Evolutionary conservation across 23 tunicate genomes (phyloP), one percentile per base, ranked within the genome.

Genomic region (Ascidia mentula): DNA sequence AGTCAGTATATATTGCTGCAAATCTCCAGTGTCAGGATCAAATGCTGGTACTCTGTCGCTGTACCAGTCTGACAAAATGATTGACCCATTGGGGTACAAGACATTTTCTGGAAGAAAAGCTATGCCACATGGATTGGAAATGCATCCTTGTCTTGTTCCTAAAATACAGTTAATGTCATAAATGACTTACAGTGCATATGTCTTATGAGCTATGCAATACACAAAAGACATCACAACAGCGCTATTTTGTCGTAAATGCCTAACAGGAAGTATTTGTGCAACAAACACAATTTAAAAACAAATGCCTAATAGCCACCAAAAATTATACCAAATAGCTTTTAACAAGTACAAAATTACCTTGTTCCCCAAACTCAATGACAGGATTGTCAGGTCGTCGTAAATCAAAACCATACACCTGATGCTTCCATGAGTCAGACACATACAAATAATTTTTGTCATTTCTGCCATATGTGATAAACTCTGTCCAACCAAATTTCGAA

Each of bases 111-210:
- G 45, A n/a, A 85, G 33, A 60, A 69, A 86, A 37, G 83, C 75
- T 13, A 86, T 81, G 18, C 90, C 90, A 72, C 84, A 79, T 30
- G 90, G 90, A 60, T 86, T 79, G 36, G 46, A 59, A 34, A 86
- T 36, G 18, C 79, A 78, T 26, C 90, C 84, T 6, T 86, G 65
- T 20, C 13, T 53, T 6, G 65, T 20, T 28, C 65, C 65, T 53
- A 9, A 20, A 38, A 40, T 8, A 65, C 72, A 65, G n/a, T n/a
- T n/a, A n/a, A n/a, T n/a, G n/a, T n/a, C n/a, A n/a, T n/a, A n/a
- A n/a, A n/a, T n/a, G n/a, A n/a, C n/a, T n/a, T n/a, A n/a, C n/a
- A n/a, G n/a, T n/a, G n/a, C n/a, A n/a, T n/a, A n/a, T n/a, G n/a
- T n/a, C n/a, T n/a, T n/a, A n/a, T n/a, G n/a, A n/a, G n/a, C n/a